Base-by-base conservation (phyloP, 2,113 vertebrate genomes). In the Ptychochromis oligacanthus region DNA sequence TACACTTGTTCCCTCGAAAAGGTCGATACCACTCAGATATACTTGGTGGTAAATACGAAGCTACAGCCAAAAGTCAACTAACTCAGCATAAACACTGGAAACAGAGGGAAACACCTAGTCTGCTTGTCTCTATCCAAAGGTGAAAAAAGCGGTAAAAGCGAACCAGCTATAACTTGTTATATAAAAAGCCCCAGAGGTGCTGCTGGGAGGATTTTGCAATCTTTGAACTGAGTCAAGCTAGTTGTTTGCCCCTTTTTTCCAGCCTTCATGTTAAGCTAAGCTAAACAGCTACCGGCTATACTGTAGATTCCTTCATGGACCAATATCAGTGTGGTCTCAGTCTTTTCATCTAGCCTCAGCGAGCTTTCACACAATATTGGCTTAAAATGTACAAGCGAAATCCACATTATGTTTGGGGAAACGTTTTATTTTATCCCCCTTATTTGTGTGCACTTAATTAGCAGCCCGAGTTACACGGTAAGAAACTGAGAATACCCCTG, bases 401-500 rank as follows among this genome's bases (percentile, higher is more conserved):
- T 52, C 43, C 43, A n/a, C 65, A 72, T 72, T 3, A 52, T 8
- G 46, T 72, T 72, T n/a, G 9, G 49, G 15, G 11, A 34, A 28
- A 26, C 52, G 15, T 74, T 67, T 46, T 10, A 34, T 61, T 77
- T 59, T 28, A 22, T 61, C 26, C 31, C 46, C 36, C 65, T 79
- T 75, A 77, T 67, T 83, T 83, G 61, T 80, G 26, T 77, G 67
- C 55, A 72, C 83, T 83, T 4, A n/a, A 61, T 85, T 80, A 81
- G 46, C 59, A 60, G 28, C 14, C 46, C 14, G 46, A 31, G 46
- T 72, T 31, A 72, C 26, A 18, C 43, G 4, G 49, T 55, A 81
- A 13, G 9, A 56, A 31, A 72, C 81, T 12, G 8, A 56, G 77
- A 11, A 20, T 34, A 82, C 67, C 52, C 62, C 57, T 31, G 81